Base-by-base conservation (phyloP, 2,797 vertebrate species). In the Parauchenoglanis punctatus region DNA sequence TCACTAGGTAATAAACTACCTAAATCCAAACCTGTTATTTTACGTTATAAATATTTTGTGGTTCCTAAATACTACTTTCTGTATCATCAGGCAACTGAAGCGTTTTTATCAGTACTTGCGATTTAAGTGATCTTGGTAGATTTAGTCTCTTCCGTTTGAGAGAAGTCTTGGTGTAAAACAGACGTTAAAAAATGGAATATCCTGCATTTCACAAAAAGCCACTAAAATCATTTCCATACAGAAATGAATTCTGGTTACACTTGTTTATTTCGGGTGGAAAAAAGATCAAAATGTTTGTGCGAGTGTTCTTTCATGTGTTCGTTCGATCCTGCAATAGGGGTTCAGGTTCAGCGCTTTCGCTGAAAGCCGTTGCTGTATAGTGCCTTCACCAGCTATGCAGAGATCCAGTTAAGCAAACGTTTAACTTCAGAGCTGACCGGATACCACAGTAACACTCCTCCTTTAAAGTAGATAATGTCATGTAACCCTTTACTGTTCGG, bases 301-400 rank as follows among this genome's bases (percentile, higher is more conserved):
- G 54, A 75, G 72, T 75, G n/a, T 73, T 23, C 4, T 7, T 49
- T 46, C 18, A 11, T 72, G 40, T 49, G 25, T 86, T 35, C 25
- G 1, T 5, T 15, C 25, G 35, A 35, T 81, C 58, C 23, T 18
- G 78, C 28, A 17, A 46, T 82, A 25, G 75, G 1, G 56, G 54
- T 81, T 52, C 56, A 7, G 44, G 12, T 18, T 82, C 77, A 63
- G 49, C 61, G 54, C 49, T 68, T 73, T 52, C 65, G 46, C 44
- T 75, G 35, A 81, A 81, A 56, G 35, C 54, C 23, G 4, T 75
- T 49, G 23, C 28, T 63, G 68, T 75, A 44, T 23, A 28, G 65
- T 59, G 44, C 78, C 80, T 83, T 83, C 11, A 75, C 59, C 67
- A 73, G 68, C 20, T 82, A 25, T 86, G 63, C 65, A 59, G 59